phyloP scores from a whole-genome alignment of 2,797 vertebrate genomes.

The Lepus townsendii region DNA sequence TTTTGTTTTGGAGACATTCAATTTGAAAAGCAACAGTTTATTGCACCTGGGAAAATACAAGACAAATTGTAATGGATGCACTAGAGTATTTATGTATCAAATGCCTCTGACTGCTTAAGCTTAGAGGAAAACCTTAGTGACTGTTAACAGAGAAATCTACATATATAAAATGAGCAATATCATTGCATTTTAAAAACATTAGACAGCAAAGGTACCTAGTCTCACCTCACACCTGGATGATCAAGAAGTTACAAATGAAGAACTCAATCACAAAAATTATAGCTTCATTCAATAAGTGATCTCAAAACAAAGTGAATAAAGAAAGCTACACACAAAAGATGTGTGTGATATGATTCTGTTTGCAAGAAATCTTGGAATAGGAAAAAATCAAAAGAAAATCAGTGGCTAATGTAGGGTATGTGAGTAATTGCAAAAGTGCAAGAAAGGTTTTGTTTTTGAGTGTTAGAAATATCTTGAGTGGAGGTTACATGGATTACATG shows the following conservation, averaged over 20 bases:
- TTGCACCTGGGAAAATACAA: conserved; percentile 27
- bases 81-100: not conserved
- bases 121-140: conserved; percentile 58
- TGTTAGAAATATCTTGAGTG: not conserved
- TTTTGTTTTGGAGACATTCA: not conserved
- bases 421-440: not conserved
- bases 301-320: not conserved
- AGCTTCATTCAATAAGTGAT: conserved; percentile 21
- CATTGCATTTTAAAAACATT: not conserved
- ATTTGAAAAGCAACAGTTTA: conserved; percentile 49
- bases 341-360: not conserved
- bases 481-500: not conserved
- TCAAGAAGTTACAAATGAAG: conserved; percentile 28
- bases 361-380: not conserved
- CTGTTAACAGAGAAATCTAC: conserved; percentile 20
- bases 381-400: not conserved
- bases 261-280: not conserved
- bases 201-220: conserved; percentile 15
- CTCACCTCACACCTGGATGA: not conserved
- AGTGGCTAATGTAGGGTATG: not conserved
- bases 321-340: not conserved
- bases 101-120: not conserved
- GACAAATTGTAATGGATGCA: not conserved
- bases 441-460: not conserved
- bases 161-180: not conserved